These are phyloP conservation scores for Allacma fusca DNA, from an alignment of 2,888 invertebrate species.

Conservation along the genomic window DNA sequence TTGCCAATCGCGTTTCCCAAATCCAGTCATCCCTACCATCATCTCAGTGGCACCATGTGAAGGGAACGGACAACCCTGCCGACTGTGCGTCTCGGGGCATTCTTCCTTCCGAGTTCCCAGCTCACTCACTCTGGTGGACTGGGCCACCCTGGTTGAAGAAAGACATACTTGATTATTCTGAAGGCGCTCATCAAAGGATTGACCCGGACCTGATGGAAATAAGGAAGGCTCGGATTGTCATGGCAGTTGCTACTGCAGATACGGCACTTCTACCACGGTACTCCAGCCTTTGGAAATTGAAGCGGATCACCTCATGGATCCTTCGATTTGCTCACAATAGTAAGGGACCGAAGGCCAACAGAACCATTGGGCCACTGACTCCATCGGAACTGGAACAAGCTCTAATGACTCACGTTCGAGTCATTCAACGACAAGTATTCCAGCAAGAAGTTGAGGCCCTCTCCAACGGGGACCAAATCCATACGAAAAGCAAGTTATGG, in stretches of 20 bases:
- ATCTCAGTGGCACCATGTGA: constrained; percentile 36
- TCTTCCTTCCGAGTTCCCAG: neutral
- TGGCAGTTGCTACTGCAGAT: no score
- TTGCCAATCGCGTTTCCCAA: constrained; percentile 51
- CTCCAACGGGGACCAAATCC: neutral
- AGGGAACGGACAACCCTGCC: constrained; percentile 29
- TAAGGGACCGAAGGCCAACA: neutral
- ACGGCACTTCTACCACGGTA: no score
- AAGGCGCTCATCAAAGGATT: neutral
- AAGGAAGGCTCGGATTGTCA: no score
- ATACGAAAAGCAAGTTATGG: neutral
- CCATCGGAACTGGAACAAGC: neutral
- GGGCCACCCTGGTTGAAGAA: neutral
- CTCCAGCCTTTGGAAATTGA: no score
- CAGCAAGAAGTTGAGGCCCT: neutral
- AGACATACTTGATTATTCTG: neutral
- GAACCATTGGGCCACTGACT: neutral
- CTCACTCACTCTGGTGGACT: neutral
- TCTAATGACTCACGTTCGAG: neutral
- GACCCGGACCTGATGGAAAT: no score
- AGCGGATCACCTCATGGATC: no score
- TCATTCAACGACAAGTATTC: neutral
- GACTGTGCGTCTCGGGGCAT: constrained; percentile 30
- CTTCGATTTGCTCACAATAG: neutral
- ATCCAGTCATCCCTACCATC: constrained; percentile 44